These are phyloP conservation scores for Connochaetes taurinus DNA, from an alignment of 2,113 vertebrate species.

Conservation along the genomic window DNA sequence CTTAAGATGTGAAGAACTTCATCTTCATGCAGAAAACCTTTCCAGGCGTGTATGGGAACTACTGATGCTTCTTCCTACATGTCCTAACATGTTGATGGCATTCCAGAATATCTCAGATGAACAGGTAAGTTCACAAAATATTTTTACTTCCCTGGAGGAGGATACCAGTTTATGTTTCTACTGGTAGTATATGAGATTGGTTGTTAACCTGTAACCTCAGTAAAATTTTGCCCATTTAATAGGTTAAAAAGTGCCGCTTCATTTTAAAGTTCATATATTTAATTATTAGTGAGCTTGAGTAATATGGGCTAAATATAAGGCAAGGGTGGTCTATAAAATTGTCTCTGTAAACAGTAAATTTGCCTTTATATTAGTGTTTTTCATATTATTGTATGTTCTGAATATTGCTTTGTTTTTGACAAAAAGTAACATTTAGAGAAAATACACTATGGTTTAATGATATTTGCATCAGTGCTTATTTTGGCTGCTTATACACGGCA, in stretches of 20 bases:
- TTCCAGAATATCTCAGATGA: constrained; percentile 99
- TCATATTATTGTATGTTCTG: background rate
- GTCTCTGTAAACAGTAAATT: background rate
- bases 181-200: background rate
- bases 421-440: background rate
- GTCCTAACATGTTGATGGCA: constrained; percentile 98
- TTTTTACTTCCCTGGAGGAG: background rate
- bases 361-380: background rate
- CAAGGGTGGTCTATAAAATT: constrained; percentile 9
- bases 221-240: constrained; percentile 20
- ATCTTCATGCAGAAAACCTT: constrained; percentile 97
- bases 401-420: background rate
- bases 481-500: background rate
- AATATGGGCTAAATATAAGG: background rate
- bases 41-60: constrained; percentile 98
- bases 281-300: background rate
- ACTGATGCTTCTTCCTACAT: constrained; percentile 97
- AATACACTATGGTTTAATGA: background rate
- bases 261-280: background rate
- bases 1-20: constrained; percentile 93
- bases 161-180: background rate
- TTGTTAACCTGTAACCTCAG: background rate
- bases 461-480: background rate
- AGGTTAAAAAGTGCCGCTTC: background rate
- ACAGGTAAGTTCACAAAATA: constrained; percentile 80